These are phyloP conservation scores for Anableps anableps DNA, from an alignment of 2,797 vertebrate species.

Conservation along the genomic window DNA sequence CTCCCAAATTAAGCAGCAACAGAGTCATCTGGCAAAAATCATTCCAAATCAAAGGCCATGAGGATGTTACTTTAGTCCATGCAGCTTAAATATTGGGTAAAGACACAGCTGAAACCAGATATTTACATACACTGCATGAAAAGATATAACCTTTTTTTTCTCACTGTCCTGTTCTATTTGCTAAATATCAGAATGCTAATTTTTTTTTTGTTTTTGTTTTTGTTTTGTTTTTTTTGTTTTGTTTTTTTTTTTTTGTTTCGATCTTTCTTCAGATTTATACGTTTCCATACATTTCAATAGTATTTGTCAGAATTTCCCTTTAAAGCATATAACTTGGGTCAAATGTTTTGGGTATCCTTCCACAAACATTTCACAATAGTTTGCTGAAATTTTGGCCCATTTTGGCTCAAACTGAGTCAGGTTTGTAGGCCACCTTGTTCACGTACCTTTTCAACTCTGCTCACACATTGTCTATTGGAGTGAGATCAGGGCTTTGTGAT, in stretches of 20 bases:
- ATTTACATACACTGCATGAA: not conserved
- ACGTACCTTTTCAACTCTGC: not conserved
- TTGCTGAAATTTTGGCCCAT: not conserved
- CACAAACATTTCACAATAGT: not conserved
- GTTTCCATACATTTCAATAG: not conserved
- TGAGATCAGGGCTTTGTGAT: too few relatives aligned
- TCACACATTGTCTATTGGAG: too few relatives aligned
- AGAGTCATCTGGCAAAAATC: conserved; percentile 51
- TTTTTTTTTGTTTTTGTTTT: not conserved
- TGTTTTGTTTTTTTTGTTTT: not conserved
- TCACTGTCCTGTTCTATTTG: not conserved
- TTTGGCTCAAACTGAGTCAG: not conserved
- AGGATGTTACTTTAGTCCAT: conserved; percentile 56
- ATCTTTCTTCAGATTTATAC: not conserved
- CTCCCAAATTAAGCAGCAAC: conserved; percentile 69
- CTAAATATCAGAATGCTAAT: not conserved
- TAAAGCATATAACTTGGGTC: not conserved
- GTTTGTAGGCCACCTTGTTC: not conserved
- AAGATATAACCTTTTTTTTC: not conserved
- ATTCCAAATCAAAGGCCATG: conserved; percentile 73
- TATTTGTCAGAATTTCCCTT: not conserved
- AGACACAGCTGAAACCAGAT: conserved; percentile 6
- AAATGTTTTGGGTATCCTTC: not conserved
- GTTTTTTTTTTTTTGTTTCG: not conserved
- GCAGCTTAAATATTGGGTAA: conserved; percentile 39